phyloP scores from a whole-genome alignment of 2,797 vertebrate genomes.

The Pipistrellus pygmaeus region DNA sequence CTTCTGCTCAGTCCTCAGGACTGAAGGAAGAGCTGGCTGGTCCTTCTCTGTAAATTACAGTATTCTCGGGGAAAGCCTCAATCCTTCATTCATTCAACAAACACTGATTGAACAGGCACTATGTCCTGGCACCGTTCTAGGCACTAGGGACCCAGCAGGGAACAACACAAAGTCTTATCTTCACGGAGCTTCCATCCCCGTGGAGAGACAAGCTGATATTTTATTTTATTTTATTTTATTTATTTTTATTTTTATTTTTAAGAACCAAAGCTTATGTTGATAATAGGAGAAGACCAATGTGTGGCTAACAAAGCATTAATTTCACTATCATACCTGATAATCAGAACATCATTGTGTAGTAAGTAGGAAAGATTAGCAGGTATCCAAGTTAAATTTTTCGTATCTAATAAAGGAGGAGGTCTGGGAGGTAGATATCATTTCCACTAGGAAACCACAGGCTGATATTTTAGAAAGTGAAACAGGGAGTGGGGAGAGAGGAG shows the following conservation, averaged over 20 bases:
- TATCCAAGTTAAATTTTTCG: no score
- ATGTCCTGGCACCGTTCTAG: not conserved
- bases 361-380: no score
- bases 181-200: fast-evolving
- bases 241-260: no score
- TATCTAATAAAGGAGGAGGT: no score
- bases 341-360: no score
- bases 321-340: no score
- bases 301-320: no score
- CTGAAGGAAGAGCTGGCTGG: not conserved
- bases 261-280: no score
- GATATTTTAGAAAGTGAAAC: not conserved
- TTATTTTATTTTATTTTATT: no score
- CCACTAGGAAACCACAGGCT: not conserved
- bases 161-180: not conserved
- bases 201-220: not conserved
- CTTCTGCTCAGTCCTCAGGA: not conserved
- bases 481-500: not conserved
- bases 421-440: no score
- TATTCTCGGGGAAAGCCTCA: not conserved
- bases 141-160: not conserved
- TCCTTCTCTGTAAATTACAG: not conserved
- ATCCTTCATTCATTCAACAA: not conserved
- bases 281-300: no score
- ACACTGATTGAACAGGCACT: no score